phyloP scores from a whole-genome alignment of 2,113 vertebrate genomes.

The Malurus melanocephalus region DNA sequence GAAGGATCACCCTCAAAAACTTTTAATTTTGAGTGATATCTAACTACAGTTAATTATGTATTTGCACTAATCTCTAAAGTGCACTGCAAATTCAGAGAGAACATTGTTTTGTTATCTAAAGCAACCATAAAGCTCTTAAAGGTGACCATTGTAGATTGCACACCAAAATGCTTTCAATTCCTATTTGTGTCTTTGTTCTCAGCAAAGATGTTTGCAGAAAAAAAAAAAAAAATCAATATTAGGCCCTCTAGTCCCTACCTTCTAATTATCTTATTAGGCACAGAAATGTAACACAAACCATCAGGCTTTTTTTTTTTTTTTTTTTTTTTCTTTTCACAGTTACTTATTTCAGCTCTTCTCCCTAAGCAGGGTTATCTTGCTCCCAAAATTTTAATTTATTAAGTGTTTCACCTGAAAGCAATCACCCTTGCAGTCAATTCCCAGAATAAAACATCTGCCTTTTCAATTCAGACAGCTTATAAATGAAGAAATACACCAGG shows the following conservation, averaged over 20 bases:
- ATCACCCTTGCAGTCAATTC: conserved; percentile 68
- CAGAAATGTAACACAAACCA: conserved; percentile 40
- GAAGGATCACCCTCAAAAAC: not conserved
- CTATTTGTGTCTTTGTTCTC: conserved; percentile 23
- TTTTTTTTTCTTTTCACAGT: not conserved
- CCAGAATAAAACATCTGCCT: conserved; percentile 71
- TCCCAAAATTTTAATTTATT: conserved; percentile 74
- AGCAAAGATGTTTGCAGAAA: conserved; percentile 40
- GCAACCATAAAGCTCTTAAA: not conserved
- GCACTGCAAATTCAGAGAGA: not conserved
- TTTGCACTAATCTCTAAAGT: not conserved
- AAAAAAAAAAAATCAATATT: conserved; percentile 71
- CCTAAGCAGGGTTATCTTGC: conserved; percentile 39
- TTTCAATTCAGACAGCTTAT: conserved; percentile 63
- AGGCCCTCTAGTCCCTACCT: not conserved
- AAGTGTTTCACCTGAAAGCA: conserved; percentile 72
- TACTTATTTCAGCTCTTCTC: conserved; percentile 36
- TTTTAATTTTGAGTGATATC: not conserved
- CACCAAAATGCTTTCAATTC: conserved; percentile 22
- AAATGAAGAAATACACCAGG: conserved; percentile 65
- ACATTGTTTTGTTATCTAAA: not conserved
- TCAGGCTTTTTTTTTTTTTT: not conserved
- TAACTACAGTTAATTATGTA: not conserved
- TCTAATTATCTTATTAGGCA: conserved; percentile 70
- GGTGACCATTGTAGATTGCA: not conserved